These are phyloP conservation scores for Rostratula benghalensis DNA, from an alignment of 2,113 vertebrate species.

Conservation along the genomic window DNA sequence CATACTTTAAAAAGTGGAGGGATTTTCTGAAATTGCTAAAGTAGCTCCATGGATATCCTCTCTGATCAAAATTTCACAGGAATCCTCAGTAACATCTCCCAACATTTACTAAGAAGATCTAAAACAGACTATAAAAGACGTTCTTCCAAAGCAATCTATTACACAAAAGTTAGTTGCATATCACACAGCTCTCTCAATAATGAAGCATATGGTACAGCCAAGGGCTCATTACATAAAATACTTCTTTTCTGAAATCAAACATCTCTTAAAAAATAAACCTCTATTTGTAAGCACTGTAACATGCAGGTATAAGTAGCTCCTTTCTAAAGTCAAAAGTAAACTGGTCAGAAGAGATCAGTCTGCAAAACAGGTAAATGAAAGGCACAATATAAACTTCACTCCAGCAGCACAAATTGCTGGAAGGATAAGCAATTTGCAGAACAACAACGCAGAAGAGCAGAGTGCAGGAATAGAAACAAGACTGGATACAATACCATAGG, in stretches of 20 bases:
- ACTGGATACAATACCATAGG: neutral
- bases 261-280: neutral
- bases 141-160: neutral
- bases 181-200: neutral
- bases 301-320: neutral
- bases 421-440: neutral
- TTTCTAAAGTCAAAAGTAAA: neutral
- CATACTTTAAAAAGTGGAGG: neutral
- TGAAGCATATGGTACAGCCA: neutral
- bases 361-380: neutral
- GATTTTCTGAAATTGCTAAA: neutral
- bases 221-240: neutral
- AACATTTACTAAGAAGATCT: neutral
- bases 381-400: neutral
- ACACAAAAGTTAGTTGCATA: neutral
- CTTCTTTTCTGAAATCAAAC: neutral
- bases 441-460: neutral
- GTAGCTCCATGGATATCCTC: neutral
- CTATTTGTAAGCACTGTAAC: neutral
- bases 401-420: neutral
- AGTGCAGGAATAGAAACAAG: neutral
- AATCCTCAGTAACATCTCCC: neutral
- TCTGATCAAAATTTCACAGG: neutral
- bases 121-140: neutral
- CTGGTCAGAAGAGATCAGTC: neutral